phyloP scores from a whole-genome alignment of 1,140 invertebrate species.

The Drosophila jambulina region DNA sequence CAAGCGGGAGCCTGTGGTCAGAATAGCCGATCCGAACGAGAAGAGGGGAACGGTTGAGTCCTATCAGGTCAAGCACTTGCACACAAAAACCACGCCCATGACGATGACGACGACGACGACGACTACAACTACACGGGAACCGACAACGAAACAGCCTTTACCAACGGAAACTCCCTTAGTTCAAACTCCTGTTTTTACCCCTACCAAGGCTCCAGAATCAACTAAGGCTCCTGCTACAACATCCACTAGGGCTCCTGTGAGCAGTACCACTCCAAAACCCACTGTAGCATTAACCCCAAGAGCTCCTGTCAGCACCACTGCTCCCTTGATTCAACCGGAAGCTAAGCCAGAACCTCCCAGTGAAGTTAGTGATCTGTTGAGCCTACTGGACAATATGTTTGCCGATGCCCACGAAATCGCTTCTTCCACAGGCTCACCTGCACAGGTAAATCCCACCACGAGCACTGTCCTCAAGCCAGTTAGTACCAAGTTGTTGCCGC shows the following conservation, averaged over 20 bases:
- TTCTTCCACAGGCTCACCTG: slow-evolving; percentile 26
- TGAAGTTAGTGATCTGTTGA: slow-evolving; percentile 75
- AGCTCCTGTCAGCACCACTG: slow-evolving; percentile 1
- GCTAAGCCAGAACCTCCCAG: slow-evolving; percentile 20
- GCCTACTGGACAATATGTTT: slow-evolving; percentile 79
- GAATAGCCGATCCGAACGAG: slow-evolving; percentile 74
- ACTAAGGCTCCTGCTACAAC: neutral
- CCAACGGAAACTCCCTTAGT: neutral
- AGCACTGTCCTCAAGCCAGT: slow-evolving; percentile 65
- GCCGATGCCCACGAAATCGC: slow-evolving; percentile 68
- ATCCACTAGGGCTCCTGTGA: slow-evolving; percentile 7
- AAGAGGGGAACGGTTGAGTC: slow-evolving; percentile 75
- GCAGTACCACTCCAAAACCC: slow-evolving; percentile 3
- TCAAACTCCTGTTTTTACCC: slow-evolving; percentile 9
- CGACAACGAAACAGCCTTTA: slow-evolving; percentile 2
- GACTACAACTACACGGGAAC: slow-evolving; percentile 14
- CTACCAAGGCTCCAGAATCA: slow-evolving; percentile 6
- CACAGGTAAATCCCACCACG: slow-evolving; percentile 16
- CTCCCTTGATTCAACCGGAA: slow-evolving; percentile 1
- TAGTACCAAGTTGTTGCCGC: slow-evolving; percentile 52
- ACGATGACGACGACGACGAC: slow-evolving; percentile 47
- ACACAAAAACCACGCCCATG: slow-evolving; percentile 72
- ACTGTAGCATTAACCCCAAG: slow-evolving; percentile 26
- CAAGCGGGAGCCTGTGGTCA: slow-evolving; percentile 75
- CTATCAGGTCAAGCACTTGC: slow-evolving; percentile 81